Evolutionary conservation across 2,888 invertebrate species (phyloP).

Genomic region (Troides helena): DNA sequence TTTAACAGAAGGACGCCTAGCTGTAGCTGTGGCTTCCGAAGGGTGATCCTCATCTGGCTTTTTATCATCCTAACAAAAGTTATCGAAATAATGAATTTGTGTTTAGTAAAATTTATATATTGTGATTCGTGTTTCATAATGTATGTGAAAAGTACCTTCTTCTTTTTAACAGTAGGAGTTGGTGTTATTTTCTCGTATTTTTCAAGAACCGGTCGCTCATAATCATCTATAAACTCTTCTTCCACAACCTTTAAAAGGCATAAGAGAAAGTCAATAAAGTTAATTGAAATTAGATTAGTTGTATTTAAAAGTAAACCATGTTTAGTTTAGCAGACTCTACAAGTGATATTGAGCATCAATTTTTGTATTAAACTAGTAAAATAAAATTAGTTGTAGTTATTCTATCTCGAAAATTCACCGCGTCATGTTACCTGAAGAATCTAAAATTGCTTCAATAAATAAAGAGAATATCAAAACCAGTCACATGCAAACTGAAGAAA

Average conservation of each 20-base stretch:
- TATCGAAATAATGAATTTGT: slow-evolving; percentile 32
- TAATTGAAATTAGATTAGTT: neutral
- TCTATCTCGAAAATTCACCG: too few relatives aligned
- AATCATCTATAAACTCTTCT: slow-evolving; percentile 82
- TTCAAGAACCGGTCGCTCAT: slow-evolving; percentile 87
- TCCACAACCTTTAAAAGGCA: slow-evolving; percentile 63
- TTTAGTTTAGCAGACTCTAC: too few relatives aligned
- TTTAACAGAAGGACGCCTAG: slow-evolving; percentile 67
- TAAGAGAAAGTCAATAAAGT: neutral
- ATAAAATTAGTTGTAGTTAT: neutral
- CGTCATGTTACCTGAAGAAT: neutral
- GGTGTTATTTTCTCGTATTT: slow-evolving; percentile 83
- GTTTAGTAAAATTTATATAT: slow-evolving; percentile 8
- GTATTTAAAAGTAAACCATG: neutral
- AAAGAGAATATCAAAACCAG: neutral
- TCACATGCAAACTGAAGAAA: neutral
- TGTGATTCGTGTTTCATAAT: neutral
- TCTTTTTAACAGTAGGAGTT: slow-evolving; percentile 74
- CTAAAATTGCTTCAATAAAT: neutral
- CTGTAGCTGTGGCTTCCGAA: slow-evolving; percentile 58
- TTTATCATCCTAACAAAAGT: slow-evolving; percentile 50
- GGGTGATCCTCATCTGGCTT: slow-evolving; percentile 58
- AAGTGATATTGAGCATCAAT: too few relatives aligned
- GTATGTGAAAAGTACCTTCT: slow-evolving; percentile 69
- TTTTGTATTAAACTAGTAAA: too few relatives aligned